Evolutionary conservation across 2,797 vertebrate genomes (phyloP), one percentile per base, ranked within the genome.

Genomic region (Pipistrellus pygmaeus): DNA sequence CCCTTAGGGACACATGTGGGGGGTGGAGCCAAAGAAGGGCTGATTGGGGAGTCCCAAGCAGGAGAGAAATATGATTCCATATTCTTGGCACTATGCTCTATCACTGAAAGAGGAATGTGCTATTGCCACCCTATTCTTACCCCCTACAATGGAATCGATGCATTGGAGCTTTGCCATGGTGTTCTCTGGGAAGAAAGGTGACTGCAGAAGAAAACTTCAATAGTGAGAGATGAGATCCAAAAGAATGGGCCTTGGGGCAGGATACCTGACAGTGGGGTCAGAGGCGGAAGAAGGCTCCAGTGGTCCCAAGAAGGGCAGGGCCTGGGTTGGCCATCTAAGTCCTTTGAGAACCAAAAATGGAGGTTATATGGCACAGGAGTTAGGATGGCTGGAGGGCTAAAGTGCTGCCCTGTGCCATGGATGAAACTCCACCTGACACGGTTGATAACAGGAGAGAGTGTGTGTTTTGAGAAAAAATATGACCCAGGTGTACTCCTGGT

Each of bases 391-490:
- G 17, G n/a, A 9, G 44, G 38, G 7, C n/a, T 60, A 27, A 13
- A 69, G 25, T 3, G 11, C 48, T 51, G 44, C 25, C 9, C 18
- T 32, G 82, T 30, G 32, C n/a, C 73, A 46, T 17, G 27, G 62
- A 8, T 12, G 62, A n/a, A 93, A 66, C 13, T 57, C 32, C 1
- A 25, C 30, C 27, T 44, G 27, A 72, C 4, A 60, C 3, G 17
- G 8, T 35, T 93, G 13, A 48, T 20, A 82, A 64, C 35, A 73
- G 30, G 86, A 77, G 41, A 88, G 18, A 73, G 17, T 62, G 27
- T 27, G 25, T 57, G 27, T 85, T 88, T 91, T 81, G 20, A 75
- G 85, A 91, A 73, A 83, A 76, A 64, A 86, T 64, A 15, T 60
- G 35, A 84, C 15, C 14, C 53, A 73, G n/a, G 78, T 60, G 2